Evolutionary conservation across 2,888 invertebrate genomes (phyloP), one percentile per base, ranked within the genome.

Genomic region (Drosophila conformis): DNA sequence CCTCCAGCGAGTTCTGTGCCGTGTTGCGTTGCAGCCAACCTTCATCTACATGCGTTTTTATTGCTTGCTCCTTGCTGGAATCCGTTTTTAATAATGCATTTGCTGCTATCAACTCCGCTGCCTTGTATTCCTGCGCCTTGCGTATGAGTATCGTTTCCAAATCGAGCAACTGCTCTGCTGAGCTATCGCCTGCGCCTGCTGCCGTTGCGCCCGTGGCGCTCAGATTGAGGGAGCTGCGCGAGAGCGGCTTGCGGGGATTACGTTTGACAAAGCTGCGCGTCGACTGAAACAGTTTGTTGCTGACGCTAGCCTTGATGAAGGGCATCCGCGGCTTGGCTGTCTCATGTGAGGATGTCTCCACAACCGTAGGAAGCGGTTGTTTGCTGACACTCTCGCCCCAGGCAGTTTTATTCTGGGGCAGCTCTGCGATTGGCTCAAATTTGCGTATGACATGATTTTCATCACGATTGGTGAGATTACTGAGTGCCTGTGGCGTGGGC

Each of bases 241-340:
- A 94, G 7, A 95, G 81, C 0, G 95, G 94, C 91, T 97, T 97
- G 83, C 97, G 94, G 1, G 97, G 97, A 93, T 97, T 97, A 83
- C 97, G 94, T 86, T 96, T 95, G 7, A 95, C 94, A 92, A 97
- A 96, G 57, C 90, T 82, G 7, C 74, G 71, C 2, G 95, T 94
- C 66, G 95, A 94, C 35, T 91, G 80, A 93, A 97, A 97, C 70
- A 97, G 93, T 90, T 96, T 96, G 82, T 95, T 94, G 0, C 96
- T 92, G 38, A 94, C 77, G 82, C 91, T 93, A 36, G 86, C 78
- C 83, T 90, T 80, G 52, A 85, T 57, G 49, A 56, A 31, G 46
- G 70, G 83, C 2, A 42, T 25, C 0, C 63, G 64, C 3, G 52
- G 6, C 31, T 72, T 80, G 27, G 52, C 25, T 2, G 62, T 25